Base-by-base conservation (phyloP, 2,888 invertebrate species). In the Acheta domesticus region DNA sequence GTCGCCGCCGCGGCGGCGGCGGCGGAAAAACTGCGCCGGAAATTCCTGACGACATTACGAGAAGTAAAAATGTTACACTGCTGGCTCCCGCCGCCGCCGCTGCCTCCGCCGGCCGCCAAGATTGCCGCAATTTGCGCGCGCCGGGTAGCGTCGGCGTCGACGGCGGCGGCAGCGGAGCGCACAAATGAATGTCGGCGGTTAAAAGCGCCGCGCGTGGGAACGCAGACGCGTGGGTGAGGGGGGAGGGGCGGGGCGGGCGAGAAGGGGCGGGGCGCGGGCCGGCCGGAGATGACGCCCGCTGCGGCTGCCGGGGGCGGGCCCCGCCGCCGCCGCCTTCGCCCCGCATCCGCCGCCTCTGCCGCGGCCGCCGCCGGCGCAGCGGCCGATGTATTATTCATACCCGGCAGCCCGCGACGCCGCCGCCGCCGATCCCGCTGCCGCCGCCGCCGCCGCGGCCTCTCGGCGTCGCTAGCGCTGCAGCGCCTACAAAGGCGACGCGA, bases 401-500 rank as follows among this genome's bases (percentile, higher is more conserved):
- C 62, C 62, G 62, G 62, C 62, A n/a, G 62, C 62, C 62, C 62
- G 62, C 62, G 62, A 62, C 62, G 36, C 36, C 11, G 62, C 62
- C 11, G 16, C 62, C n/a, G 14, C 62, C 12, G 4, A 4, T 12
- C 1, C 62, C n/a, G 62, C n/a, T 12, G 62, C 19, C 62, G 62
- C 8, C 5, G 11, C 62, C 62, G 14, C 62, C 11, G 62, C 62
- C 19, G n/a, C 62, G 4, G n/a, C 62, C 62, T 19, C 62, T 19
- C 62, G n/a, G 5, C 62, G 12, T 62, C 62, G 62, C 62, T n/a
- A 19, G 14, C 62, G 62, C 62, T 11, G 62, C 36, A 36, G 62
- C n/a, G 62, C 62, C 62, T 62, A 62, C 62, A 62, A 62, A 62
- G 62, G 62, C 62, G 62, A 62, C 62, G 62, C 62, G 62, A 62